Base-by-base conservation (phyloP, 2,888 invertebrate genomes). In the Bhutanitis thaidina region DNA sequence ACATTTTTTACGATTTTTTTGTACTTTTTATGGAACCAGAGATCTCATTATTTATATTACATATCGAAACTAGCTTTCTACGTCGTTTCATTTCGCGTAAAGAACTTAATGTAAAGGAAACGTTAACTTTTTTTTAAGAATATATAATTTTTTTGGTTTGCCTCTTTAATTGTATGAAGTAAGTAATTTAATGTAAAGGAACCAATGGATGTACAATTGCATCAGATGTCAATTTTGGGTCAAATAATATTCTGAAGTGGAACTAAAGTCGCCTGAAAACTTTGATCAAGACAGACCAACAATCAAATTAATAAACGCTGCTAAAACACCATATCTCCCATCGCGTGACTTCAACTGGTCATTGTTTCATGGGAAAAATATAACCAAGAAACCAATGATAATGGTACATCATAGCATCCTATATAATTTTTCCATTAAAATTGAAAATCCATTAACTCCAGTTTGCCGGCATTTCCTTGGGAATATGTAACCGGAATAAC, bases 361-460 rank as follows among this genome's bases (percentile, higher is more conserved):
- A 74, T 73, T 77, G 77, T 70, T 60, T 69, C 71, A 69, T 84
- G 83, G 69, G 85, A 84, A 80, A 77, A 72, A 72, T 63, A 58
- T 67, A 65, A 65, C 62, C 57, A 52, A 58, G 52, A 69, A 62
- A 80, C 77, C 82, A 85, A 76, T 77, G 74, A 73, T 65, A 20
- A 5, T n/a, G 69, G 68, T 61, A 60, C 65, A 67, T 56, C 58
- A 56, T 66, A 65, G 68, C 68, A 70, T 4, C 7, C 8, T 7
- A 34, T 12, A 34, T 34, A 12, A 68, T 65, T 65, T 69, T 67
- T 53, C 60, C 73, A 72, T 79, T 77, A 75, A 80, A 83, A 82
- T 85, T 82, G 88, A 87, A 86, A 87, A 86, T 85, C 74, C 87
- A 85, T 67, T 72, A 35, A 35, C 8, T 12, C 25, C 12, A 35